Conservation (phyloP, 92 coral and sea anemone genomes). For the Siderastrea siderea region DNA sequence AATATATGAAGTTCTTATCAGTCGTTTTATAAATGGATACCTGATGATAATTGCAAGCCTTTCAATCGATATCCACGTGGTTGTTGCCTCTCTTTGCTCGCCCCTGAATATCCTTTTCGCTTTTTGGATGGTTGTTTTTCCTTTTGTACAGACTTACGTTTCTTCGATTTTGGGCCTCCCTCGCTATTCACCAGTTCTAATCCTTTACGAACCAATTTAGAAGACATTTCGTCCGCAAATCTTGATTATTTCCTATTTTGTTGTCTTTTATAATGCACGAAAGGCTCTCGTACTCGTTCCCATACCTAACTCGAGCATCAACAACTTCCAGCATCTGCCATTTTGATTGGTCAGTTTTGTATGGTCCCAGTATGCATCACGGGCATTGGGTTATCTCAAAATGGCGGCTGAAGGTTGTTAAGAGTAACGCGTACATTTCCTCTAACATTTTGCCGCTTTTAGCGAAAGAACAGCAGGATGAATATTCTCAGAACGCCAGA, state of each 20-base stretch:
- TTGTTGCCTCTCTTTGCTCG: conserved; percentile 25
- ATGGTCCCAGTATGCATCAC: conserved; percentile 44
- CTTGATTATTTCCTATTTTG: not conserved
- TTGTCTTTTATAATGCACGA: not conserved
- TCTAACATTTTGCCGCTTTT: not conserved
- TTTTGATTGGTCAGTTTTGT: conserved; percentile 54
- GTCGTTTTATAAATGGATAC: not conserved
- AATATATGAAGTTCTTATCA: not conserved
- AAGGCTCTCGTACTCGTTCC: not conserved
- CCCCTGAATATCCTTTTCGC: conserved; percentile 31
- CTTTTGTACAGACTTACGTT: conserved; percentile 27
- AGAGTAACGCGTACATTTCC: not conserved
- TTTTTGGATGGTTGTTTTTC: conserved; percentile 24
- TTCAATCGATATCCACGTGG: conserved; percentile 10
- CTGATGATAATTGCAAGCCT: conserved; percentile 19
- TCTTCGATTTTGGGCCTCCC: conserved; percentile 8
- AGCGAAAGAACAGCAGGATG: conserved; percentile 42
- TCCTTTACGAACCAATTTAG: conserved; percentile 88
- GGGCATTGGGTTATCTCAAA: conserved; percentile 27
- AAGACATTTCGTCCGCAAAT: conserved; percentile 70
- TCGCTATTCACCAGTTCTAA: conserved; percentile 81
- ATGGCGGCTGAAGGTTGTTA: conserved; percentile 70
- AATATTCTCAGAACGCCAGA: conserved; percentile 96
- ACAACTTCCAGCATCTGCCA: not conserved
- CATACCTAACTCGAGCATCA: conserved; percentile 18